Percentiles rank a stretch among this genome's conserved stretches.
These are phyloP conservation scores for Alloscopus bannaensis DNA, from an alignment of 2,888 invertebrate genomes.

Conservation along the genomic window DNA sequence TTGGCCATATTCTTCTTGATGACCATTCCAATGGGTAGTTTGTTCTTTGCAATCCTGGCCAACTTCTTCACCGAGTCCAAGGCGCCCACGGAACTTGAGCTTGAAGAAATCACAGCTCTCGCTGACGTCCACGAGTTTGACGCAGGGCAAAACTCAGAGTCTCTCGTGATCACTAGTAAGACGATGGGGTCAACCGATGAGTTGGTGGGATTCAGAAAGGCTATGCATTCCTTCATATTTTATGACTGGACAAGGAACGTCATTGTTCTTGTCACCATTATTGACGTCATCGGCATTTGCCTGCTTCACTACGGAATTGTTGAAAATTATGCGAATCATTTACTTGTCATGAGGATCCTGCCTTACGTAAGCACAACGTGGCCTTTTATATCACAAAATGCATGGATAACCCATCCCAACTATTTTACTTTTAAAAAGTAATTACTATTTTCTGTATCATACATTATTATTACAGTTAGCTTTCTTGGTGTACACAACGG, in stretches of 20 bases:
- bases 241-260: constrained; percentile 20
- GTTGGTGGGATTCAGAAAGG: constrained; percentile 38
- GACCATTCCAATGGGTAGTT: constrained; percentile 59
- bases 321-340: not conserved
- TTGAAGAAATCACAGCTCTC: constrained; percentile 38
- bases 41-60: constrained; percentile 57
- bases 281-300: constrained; percentile 23
- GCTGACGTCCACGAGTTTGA: constrained; percentile 46
- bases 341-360: constrained; percentile 13
- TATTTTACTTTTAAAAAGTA: constrained; percentile 12
- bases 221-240: constrained; percentile 23
- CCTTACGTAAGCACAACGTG: constrained; percentile 27
- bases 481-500: constrained; percentile 40
- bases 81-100: constrained; percentile 31
- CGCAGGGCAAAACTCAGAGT: constrained; percentile 18
- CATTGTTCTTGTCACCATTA: constrained; percentile 24
- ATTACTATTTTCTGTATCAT: not conserved
- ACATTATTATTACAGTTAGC: constrained; percentile 36
- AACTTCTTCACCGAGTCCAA: constrained; percentile 43
- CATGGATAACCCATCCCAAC: too few relatives aligned
- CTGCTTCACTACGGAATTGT: constrained; percentile 25
- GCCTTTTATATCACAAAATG: not conserved
- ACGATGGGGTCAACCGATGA: constrained; percentile 28
- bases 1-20: constrained; percentile 50
- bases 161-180: constrained; percentile 30